Conservation (phyloP, 1,140 invertebrate genomes). For the Drosophila orosa region DNA sequence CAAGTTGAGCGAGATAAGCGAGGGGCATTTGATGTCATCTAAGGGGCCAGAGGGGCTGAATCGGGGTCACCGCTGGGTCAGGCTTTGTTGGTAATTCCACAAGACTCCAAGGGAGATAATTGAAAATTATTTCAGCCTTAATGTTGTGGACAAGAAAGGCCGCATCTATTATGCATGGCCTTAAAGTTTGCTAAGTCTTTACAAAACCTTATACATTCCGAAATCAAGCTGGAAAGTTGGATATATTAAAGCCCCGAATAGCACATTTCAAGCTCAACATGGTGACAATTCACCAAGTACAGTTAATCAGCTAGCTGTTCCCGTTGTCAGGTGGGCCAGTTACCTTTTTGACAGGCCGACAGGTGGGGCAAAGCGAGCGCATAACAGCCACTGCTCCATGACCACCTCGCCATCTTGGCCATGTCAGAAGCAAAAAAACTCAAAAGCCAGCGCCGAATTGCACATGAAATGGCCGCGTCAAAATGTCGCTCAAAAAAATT, state of each 20-base stretch:
- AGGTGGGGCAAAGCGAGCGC: conserved; percentile 40
- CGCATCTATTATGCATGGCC: conserved; percentile 22
- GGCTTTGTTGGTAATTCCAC: conserved; percentile 7
- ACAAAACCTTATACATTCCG: background rate
- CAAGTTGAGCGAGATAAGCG: conserved; percentile 32
- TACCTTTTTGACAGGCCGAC: conserved; percentile 37
- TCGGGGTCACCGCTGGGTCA: conserved; percentile 7
- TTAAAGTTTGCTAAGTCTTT: conserved; percentile 10
- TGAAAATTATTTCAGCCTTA: conserved; percentile 41
- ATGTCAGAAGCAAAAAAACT: conserved; percentile 30
- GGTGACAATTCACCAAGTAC: conserved; percentile 8
- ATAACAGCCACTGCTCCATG: conserved; percentile 22
- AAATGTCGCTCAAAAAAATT: conserved; percentile 67
- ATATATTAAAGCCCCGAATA: background rate
- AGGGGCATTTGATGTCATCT: conserved; percentile 24
- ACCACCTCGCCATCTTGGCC: conserved; percentile 37
- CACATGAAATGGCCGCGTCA: conserved; percentile 69
- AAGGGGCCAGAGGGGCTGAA: background rate
- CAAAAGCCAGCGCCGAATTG: conserved; percentile 58
- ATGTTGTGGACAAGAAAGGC: conserved; percentile 35
- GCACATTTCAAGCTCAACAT: background rate
- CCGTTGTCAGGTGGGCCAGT: conserved; percentile 29
- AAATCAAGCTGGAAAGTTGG: background rate
- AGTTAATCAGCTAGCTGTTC: conserved; percentile 38
- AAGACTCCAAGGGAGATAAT: conserved; percentile 24